A percentile compares a stretch with the other conserved stretches of the same genome.
Conservation (phyloP, 2,888 invertebrate genomes). For the Dryobota labecula region DNA sequence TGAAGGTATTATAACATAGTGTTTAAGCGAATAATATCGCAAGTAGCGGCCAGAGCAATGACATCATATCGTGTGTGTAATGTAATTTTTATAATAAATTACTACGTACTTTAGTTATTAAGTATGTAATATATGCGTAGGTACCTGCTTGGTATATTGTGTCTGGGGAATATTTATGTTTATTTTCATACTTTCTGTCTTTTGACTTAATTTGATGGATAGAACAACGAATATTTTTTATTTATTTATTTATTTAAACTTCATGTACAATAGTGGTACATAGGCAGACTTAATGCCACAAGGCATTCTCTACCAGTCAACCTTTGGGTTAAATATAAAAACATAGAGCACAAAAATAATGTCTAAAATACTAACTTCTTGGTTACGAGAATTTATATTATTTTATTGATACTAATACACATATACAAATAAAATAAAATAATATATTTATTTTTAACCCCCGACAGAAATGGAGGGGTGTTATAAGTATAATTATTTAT, state of each 20-base stretch:
- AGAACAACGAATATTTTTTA: neutral
- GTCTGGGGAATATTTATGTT: conserved; percentile 16
- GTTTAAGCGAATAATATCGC: neutral
- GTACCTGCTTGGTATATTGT: conserved; percentile 2
- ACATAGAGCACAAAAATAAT: too few relatives aligned
- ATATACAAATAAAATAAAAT: too few relatives aligned
- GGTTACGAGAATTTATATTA: too few relatives aligned
- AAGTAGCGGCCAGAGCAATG: conserved; percentile 34
- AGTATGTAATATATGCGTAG: neutral
- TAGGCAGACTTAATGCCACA: too few relatives aligned
- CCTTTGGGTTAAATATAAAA: too few relatives aligned
- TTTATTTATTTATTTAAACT: neutral
- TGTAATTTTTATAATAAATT: conserved; percentile 41
- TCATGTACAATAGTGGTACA: too few relatives aligned
- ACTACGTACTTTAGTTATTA: conserved; percentile 18
- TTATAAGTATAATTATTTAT: too few relatives aligned
- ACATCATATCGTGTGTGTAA: conserved; percentile 35
- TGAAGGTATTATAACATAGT: neutral
- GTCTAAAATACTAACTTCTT: too few relatives aligned
- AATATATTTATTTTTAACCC: too few relatives aligned
- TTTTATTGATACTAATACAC: too few relatives aligned
- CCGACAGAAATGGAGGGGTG: too few relatives aligned
- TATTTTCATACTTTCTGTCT: conserved; percentile 15
- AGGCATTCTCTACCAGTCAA: too few relatives aligned
- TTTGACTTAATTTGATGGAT: neutral